Evolutionary conservation across 1,140 invertebrate species (phyloP).

Genomic region (Sitodiplosis mosellana): DNA sequence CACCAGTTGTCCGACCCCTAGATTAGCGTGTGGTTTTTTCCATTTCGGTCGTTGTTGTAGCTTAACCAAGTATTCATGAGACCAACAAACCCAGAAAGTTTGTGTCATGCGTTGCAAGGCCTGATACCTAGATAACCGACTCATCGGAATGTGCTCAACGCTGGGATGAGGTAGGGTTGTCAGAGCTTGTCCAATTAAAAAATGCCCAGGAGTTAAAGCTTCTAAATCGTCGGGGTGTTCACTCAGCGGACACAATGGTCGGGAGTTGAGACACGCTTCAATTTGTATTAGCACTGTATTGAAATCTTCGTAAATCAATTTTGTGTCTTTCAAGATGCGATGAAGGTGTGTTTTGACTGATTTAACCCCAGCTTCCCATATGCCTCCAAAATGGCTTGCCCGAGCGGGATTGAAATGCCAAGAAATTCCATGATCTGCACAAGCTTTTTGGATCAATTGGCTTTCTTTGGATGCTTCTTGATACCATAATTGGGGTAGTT

Average conservation of each 20-base stretch:
- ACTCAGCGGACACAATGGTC: constrained; percentile 7
- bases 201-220: constrained; percentile 11
- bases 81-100: constrained; percentile 9
- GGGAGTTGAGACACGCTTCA: constrained; percentile 13
- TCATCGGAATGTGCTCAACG: background rate
- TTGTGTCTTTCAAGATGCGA: constrained; percentile 7
- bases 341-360: constrained; percentile 9
- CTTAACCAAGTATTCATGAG: constrained; percentile 13
- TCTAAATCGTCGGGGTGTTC: constrained; percentile 9
- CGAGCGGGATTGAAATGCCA: constrained; percentile 8
- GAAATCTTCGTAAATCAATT: constrained; percentile 14
- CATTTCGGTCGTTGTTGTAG: constrained; percentile 15
- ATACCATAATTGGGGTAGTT: constrained; percentile 8
- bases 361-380: constrained; percentile 8
- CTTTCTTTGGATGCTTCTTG: too few relatives aligned
- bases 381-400: constrained; percentile 7
- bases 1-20: constrained; percentile 2
- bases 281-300: constrained; percentile 10
- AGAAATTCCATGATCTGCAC: constrained; percentile 2
- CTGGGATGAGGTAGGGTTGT: constrained; percentile 4
- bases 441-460: too few relatives aligned
- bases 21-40: background rate
- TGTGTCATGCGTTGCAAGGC: constrained; percentile 9
- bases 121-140: constrained; percentile 8
- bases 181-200: constrained; percentile 10